Evolutionary conservation across 2,113 vertebrate genomes (phyloP).

Genomic region (Mustelus asterias): DNA sequence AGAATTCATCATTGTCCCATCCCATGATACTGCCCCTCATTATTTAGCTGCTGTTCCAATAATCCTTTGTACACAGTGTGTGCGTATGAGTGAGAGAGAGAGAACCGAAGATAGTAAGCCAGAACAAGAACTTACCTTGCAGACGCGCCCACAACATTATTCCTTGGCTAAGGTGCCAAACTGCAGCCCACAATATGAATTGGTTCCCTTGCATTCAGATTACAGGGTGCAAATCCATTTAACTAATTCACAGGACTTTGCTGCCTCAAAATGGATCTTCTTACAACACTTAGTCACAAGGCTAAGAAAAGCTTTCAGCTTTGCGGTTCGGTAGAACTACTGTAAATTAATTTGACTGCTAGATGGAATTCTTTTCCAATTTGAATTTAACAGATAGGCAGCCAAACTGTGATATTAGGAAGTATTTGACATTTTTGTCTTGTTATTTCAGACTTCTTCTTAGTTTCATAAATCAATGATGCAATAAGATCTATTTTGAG

Average conservation of each 20-base stretch:
- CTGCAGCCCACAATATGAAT: background rate
- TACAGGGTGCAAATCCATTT: background rate
- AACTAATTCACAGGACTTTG: background rate
- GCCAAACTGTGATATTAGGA: conserved; percentile 5
- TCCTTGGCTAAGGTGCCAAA: background rate
- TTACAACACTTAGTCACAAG: conserved; percentile 9
- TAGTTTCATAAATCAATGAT: conserved; percentile 20
- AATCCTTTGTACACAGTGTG: background rate
- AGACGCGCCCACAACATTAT: background rate
- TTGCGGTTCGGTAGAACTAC: background rate
- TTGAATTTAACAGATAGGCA: conserved; percentile 1
- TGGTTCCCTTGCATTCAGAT: background rate
- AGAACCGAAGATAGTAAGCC: background rate
- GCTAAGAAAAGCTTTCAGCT: background rate
- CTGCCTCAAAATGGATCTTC: background rate
- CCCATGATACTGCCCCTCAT: background rate
- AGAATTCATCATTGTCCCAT: background rate
- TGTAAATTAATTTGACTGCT: conserved; percentile 30
- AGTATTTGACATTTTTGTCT: conserved; percentile 29
- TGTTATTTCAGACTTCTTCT: conserved; percentile 17
- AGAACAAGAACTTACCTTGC: background rate
- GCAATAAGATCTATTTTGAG: conserved; percentile 18
- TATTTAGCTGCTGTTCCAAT: background rate
- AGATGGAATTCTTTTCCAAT: conserved; percentile 7
- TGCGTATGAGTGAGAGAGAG: background rate